phyloP scores from a whole-genome alignment of 2,797 vertebrate genomes.

The Simalia tracyae region DNA sequence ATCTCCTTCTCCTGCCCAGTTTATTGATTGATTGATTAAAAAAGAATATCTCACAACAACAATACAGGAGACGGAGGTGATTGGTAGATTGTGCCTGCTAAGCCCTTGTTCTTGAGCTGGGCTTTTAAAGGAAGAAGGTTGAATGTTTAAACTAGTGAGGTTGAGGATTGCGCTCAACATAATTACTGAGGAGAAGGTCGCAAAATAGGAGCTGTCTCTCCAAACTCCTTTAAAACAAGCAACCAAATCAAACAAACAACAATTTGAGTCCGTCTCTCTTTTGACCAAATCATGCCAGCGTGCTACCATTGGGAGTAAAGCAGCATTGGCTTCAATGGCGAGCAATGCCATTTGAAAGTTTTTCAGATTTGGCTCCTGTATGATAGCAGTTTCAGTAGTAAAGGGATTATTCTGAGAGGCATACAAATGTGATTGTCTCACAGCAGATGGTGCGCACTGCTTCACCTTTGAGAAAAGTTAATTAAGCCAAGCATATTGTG shows the following conservation, averaged over 20 bases:
- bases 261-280: not conserved
- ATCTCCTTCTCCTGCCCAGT: slow-evolving; percentile 16
- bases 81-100: slow-evolving; percentile 72
- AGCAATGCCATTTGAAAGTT: slow-evolving; percentile 78
- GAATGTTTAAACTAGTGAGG: slow-evolving; percentile 76
- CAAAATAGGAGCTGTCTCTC: slow-evolving; percentile 51
- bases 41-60: not conserved
- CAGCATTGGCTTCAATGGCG: slow-evolving; percentile 65
- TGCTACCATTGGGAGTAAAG: slow-evolving; percentile 52
- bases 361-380: slow-evolving; percentile 77
- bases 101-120: slow-evolving; percentile 75
- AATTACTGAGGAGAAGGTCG: slow-evolving; percentile 51
- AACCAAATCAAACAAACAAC: not conserved
- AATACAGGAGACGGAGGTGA: slow-evolving; percentile 74
- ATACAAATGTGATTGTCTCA: slow-evolving; percentile 98
- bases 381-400: slow-evolving; percentile 84
- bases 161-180: slow-evolving; percentile 68
- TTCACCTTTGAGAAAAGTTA: slow-evolving; percentile 99
- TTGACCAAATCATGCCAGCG: slow-evolving; percentile 40
- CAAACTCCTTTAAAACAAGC: slow-evolving; percentile 35
- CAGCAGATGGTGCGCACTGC: slow-evolving; percentile 99
- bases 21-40: slow-evolving; percentile 34
- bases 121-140: slow-evolving; percentile 76
- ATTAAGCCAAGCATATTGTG: slow-evolving; percentile 99
- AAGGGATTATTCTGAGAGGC: slow-evolving; percentile 96